phyloP scores from a whole-genome alignment of 1,140 invertebrate genomes.

The Idris sp. region DNA sequence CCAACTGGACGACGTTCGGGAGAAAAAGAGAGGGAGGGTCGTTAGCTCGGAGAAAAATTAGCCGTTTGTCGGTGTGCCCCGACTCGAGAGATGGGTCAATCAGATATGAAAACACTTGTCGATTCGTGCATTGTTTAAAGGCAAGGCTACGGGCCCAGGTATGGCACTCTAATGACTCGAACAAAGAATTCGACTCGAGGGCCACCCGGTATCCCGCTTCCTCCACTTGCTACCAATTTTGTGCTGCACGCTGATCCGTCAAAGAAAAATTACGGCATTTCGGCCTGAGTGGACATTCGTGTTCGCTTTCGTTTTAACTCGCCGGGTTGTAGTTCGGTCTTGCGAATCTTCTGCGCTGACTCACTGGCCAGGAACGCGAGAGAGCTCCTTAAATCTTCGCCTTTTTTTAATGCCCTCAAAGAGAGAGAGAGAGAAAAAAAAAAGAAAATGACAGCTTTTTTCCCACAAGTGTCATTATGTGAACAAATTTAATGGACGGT shows the following conservation, averaged over 20 bases:
- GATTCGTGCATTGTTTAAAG: conserved; percentile 68
- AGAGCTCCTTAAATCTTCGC: too few species aligned
- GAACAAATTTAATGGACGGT: conserved; percentile 6
- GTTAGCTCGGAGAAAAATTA: conserved; percentile 74
- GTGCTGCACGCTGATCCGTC: conserved; percentile 51
- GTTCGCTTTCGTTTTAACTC: conserved; percentile 55
- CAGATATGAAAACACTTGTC: conserved; percentile 75
- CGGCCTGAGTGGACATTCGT: conserved; percentile 61
- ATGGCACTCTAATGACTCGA: conserved; percentile 72
- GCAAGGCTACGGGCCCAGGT: conserved; percentile 72
- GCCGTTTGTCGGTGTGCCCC: conserved; percentile 67
- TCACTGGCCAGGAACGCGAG: conserved; percentile 43
- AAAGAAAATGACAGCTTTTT: conserved; percentile 41
- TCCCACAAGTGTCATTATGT: conserved; percentile 32
- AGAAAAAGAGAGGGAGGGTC: conserved; percentile 55
- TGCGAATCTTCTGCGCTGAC: conserved; percentile 44
- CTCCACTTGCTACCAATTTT: conserved; percentile 55
- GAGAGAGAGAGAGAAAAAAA: too few species aligned
- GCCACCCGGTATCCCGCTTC: conserved; percentile 49
- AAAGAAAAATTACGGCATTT: conserved; percentile 56
- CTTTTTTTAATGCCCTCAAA: conserved; percentile 20
- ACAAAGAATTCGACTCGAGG: conserved; percentile 62
- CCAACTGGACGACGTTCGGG: neutral
- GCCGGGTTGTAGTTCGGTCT: conserved; percentile 43
- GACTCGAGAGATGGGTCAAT: conserved; percentile 74